Evolutionary conservation across 2,888 invertebrate species (phyloP).

Genomic region (Spodoptera exigua): DNA sequence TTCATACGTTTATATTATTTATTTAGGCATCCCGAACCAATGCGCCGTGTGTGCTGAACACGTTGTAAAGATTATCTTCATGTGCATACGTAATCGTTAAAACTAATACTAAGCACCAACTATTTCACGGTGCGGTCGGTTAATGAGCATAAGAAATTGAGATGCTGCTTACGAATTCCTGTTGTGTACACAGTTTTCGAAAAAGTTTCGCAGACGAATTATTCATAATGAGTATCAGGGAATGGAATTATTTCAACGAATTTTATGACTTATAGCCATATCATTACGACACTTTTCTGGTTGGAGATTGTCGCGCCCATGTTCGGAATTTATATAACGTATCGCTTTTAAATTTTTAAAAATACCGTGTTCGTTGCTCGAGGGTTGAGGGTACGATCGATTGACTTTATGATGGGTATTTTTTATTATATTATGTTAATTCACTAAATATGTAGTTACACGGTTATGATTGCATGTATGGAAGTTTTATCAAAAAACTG

Average conservation of each 20-base stretch:
- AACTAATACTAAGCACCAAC: conserved; percentile 64
- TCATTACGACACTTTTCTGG: conserved; percentile 78
- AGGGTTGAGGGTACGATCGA: conserved; percentile 79
- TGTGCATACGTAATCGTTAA: conserved; percentile 56
- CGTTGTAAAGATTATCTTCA: conserved; percentile 47
- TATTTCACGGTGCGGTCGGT: conserved; percentile 65
- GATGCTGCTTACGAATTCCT: conserved; percentile 80
- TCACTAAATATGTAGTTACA: conserved; percentile 78
- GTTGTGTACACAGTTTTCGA: conserved; percentile 83
- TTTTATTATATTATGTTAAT: conserved; percentile 84
- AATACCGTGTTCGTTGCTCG: conserved; percentile 79
- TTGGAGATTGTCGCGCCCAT: conserved; percentile 74
- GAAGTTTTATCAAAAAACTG: conserved; percentile 33
- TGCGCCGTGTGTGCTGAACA: conserved; percentile 35
- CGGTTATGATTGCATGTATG: conserved; percentile 62
- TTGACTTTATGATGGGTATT: conserved; percentile 82
- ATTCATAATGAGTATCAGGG: conserved; percentile 81
- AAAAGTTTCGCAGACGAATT: conserved; percentile 82
- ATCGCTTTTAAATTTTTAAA: conserved; percentile 72
- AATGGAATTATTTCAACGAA: conserved; percentile 70
- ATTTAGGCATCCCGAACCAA: conserved; percentile 49
- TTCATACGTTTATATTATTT: conserved; percentile 60
- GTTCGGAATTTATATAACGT: conserved; percentile 80
- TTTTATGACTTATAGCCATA: conserved; percentile 79
- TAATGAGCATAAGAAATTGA: conserved; percentile 72